Evolutionary conservation across 2,888 invertebrate genomes (phyloP), one percentile per base, ranked within the genome.

Genomic region (Oscheius onirici): DNA sequence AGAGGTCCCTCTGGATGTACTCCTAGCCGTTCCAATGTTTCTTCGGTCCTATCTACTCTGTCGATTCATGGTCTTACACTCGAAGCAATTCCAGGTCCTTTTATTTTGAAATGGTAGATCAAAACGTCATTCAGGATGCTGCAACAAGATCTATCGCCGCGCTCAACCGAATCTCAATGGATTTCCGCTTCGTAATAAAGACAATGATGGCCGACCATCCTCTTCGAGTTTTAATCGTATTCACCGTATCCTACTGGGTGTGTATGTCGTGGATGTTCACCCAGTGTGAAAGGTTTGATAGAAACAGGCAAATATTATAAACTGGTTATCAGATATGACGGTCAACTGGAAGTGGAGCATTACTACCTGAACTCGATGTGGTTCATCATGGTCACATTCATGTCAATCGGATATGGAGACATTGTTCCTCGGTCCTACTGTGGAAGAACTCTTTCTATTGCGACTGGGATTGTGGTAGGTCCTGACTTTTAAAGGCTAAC

Each of bases 171-270:
- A 97, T 99, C 89, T 96, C 97, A 91, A 97, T 99, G 92, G 90
- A 91, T 83, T 97, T 97, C 89, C 93, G 90, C 76, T 97, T 94
- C 90, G 95, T 96, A 87, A 92, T 96, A 88, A 96, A 96, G 91
- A 99, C 99, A 77, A 91, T 99, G 87, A 99, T 99, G 99, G 97
- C 97, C 89, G 99, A 99, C 89, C 99, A 97, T 90, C 99, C 99
- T 67, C 90, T 97, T 92, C 89, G 97, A 92, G 82, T 82, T 85
- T 92, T 99, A 86, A 91, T 99, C 87, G 97, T 97, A 83, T 97
- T 99, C 91, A 99, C 99, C 94, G 95, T 99, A 83, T 96, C 97
- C n/a, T 91, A 99, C 80, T 99, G 99, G 99, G 96, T 99, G 89
- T 97, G 99, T 87, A 97, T 97, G 85, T 95, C 95, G 88, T 99